Conservation (phyloP, 2,797 vertebrate species). For the Peromyscus eremicus region DNA sequence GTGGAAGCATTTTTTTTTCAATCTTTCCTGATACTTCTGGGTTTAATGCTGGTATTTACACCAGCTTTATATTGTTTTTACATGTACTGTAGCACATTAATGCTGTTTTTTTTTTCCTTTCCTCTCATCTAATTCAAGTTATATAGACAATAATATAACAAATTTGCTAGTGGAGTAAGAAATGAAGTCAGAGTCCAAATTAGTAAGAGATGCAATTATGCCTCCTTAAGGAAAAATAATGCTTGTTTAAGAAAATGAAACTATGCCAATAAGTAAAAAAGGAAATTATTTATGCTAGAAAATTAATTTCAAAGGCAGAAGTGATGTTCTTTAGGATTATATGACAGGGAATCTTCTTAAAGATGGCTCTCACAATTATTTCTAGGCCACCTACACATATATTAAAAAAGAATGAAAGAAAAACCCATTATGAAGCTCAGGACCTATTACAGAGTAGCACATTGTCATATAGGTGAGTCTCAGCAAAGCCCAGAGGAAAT, state of each 20-base stretch:
- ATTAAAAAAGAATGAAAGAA: constrained; percentile 6
- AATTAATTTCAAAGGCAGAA: background rate
- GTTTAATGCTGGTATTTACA: background rate
- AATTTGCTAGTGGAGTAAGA: background rate
- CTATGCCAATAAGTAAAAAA: background rate
- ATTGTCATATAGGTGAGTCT: constrained; percentile 66
- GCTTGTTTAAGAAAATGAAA: constrained; percentile 28
- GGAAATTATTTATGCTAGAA: constrained; percentile 57
- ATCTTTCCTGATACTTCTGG: background rate
- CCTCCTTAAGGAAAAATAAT: background rate
- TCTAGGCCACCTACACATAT: constrained; percentile 24
- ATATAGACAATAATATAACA: background rate
- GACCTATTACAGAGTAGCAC: constrained; percentile 56
- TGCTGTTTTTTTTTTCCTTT: constrained; percentile 21
- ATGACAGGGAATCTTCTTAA: constrained; percentile 36
- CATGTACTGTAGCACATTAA: background rate
- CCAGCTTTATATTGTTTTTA: background rate
- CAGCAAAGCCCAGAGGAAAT: constrained; percentile 69
- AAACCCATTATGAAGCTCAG: constrained; percentile 64
- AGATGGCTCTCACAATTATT: constrained; percentile 62
- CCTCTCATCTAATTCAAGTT: background rate
- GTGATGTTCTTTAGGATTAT: background rate
- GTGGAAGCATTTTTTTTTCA: background rate
- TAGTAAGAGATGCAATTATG: background rate
- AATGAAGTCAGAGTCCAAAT: background rate